These are phyloP conservation scores for Lycophotia porphyrea DNA, from an alignment of 2,888 invertebrate genomes.

Conservation along the genomic window DNA sequence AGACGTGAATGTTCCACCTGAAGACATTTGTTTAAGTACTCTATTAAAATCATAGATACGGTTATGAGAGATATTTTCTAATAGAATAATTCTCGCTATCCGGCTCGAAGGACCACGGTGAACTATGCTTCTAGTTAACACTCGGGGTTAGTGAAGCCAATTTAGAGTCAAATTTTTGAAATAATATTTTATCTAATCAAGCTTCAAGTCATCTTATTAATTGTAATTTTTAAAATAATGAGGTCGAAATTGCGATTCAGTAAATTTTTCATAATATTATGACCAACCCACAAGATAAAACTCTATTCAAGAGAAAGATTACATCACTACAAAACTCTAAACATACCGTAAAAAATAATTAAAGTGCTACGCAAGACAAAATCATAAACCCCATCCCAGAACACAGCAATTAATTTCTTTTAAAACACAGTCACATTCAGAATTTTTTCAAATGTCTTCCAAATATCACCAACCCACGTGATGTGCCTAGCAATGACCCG, in stretches of 20 bases:
- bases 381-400: neutral
- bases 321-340: neutral
- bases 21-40: neutral
- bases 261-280: no score
- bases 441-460: neutral
- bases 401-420: neutral
- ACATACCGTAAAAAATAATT: neutral
- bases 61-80: neutral
- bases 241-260: neutral
- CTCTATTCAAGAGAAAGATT: neutral
- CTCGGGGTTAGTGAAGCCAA: neutral
- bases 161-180: neutral
- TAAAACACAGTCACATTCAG: neutral
- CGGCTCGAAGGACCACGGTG: neutral
- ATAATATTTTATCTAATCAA: neutral
- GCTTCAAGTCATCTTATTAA: neutral
- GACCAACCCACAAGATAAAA: neutral
- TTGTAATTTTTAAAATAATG: no score
- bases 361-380: neutral
- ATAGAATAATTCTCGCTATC: neutral
- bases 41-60: neutral
- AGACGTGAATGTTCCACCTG: neutral
- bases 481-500: conserved; percentile 21
- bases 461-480: conserved; percentile 4
- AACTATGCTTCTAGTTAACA: neutral